Base-by-base conservation (phyloP, 2,888 invertebrate genomes). In the Watsonalla cultraria region DNA sequence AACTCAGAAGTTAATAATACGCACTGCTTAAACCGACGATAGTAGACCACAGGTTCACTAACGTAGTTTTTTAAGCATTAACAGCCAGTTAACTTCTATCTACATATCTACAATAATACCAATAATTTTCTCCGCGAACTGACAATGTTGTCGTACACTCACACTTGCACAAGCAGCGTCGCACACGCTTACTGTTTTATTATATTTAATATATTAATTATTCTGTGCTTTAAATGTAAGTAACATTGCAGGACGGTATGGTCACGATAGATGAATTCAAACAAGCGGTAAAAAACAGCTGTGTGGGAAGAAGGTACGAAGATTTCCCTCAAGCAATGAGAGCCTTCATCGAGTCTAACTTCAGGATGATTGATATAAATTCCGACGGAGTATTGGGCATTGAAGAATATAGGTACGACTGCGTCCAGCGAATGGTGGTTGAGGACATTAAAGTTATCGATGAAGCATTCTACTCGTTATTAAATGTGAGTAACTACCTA, bases 251-350 rank as follows among this genome's bases (percentile, higher is more conserved):
- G 96, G 96, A 96, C 77, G 96, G 96, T 48, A 93, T 93, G 76
- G 95, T 96, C 66, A 94, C 96, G 5, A 94, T 94, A 54, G 95
- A 95, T 0, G 96, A 96, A 77, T 96, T 96, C 86, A 96, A 96
- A 78, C 80, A 78, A 68, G 96, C 96, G 0, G 96, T 96, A 0
- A 94, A 95, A 80, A 95, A 94, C 77, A 95, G 94, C 65, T 96
- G 96, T 74, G 92, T 96, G 24, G 96, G 96, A 5, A 92, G 94
- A 70, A 91, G 93, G 60, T 96, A 95, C 74, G 93, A 93, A 9
- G 95, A 96, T 57, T 96, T 96, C 74, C 96, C 96, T 0, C 95
- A 96, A 82, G 95, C 96, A 5, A 95, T 96, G 95, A 95, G 94
- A 75, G 95, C 96, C 76, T 96, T 96, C 80, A 96, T 96, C 74